Percentiles rank a stretch among this genome's conserved stretches.
phyloP scores from a whole-genome alignment of 2,888 invertebrate species.

The Crioceris asparagi region DNA sequence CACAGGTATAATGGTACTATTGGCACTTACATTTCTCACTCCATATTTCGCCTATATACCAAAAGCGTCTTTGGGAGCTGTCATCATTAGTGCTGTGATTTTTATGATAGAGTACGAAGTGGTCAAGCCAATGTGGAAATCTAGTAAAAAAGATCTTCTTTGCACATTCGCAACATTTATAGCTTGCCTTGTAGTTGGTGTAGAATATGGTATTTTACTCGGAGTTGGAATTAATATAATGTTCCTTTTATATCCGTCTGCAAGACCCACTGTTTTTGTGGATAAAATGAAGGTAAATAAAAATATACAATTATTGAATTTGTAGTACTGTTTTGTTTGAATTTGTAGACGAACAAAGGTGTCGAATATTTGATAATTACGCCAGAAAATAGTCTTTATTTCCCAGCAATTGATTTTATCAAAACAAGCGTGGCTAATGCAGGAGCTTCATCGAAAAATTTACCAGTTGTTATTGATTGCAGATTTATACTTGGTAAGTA shows the following conservation, averaged over 20 bases:
- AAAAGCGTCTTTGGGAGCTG: slow-evolving; percentile 80
- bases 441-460: slow-evolving; percentile 50
- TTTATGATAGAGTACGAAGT: slow-evolving; percentile 91
- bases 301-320: background rate
- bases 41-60: slow-evolving; percentile 86
- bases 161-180: slow-evolving; percentile 78
- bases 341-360: slow-evolving; percentile 53
- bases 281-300: slow-evolving; percentile 54
- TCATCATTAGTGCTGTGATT: slow-evolving; percentile 90
- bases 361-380: slow-evolving; percentile 65
- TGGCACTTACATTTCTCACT: slow-evolving; percentile 76
- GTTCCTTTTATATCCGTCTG: slow-evolving; percentile 69
- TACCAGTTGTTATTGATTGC: slow-evolving; percentile 75
- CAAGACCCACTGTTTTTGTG: slow-evolving; percentile 63
- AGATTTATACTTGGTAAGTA: slow-evolving; percentile 58
- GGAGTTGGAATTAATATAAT: slow-evolving; percentile 72
- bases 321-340: slow-evolving; percentile 1
- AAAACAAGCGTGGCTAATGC: slow-evolving; percentile 67
- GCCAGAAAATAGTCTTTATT: slow-evolving; percentile 69
- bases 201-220: slow-evolving; percentile 75
- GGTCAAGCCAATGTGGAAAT: slow-evolving; percentile 76
- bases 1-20: slow-evolving; percentile 64
- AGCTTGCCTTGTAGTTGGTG: slow-evolving; percentile 68
- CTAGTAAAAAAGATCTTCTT: slow-evolving; percentile 66
- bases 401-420: slow-evolving; percentile 76